These are phyloP conservation scores for Lycaena phlaeas DNA, from an alignment of 2,888 invertebrate genomes.

Conservation along the genomic window DNA sequence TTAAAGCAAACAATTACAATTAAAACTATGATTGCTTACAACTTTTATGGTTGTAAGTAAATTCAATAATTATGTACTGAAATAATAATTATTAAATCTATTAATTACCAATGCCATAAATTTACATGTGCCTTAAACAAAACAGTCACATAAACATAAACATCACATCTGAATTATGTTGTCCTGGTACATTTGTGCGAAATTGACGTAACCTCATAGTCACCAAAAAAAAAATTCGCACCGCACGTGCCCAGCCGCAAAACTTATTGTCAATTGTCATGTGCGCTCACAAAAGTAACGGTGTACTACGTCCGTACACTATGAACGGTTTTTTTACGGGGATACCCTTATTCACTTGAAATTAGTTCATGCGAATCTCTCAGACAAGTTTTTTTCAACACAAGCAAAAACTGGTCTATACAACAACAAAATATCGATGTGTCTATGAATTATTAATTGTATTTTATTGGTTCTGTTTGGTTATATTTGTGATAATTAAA, in stretches of 20 bases:
- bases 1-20: too few relatives aligned
- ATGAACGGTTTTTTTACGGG: constrained; percentile 46
- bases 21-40: too few relatives aligned
- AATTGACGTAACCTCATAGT: constrained; percentile 60
- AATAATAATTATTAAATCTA: too few relatives aligned
- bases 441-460: constrained; percentile 15
- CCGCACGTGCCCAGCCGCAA: constrained; percentile 44
- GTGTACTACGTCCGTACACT: constrained; percentile 35
- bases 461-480: too few relatives aligned
- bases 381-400: constrained; percentile 37
- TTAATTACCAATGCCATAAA: background rate
- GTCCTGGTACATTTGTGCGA: constrained; percentile 68
- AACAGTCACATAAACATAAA: constrained; percentile 29
- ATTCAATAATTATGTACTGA: too few relatives aligned
- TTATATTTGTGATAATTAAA: too few relatives aligned
- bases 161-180: constrained; percentile 35
- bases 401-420: constrained; percentile 3
- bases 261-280: constrained; percentile 57
- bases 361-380: constrained; percentile 42
- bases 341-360: constrained; percentile 42
- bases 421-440: too few relatives aligned
- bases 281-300: constrained; percentile 55
- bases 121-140: background rate
- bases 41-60: too few relatives aligned
- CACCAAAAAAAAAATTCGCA: constrained; percentile 47